These are phyloP conservation scores for Lepidochitona cinerea DNA, from an alignment of 2,888 invertebrate species.

Conservation along the genomic window DNA sequence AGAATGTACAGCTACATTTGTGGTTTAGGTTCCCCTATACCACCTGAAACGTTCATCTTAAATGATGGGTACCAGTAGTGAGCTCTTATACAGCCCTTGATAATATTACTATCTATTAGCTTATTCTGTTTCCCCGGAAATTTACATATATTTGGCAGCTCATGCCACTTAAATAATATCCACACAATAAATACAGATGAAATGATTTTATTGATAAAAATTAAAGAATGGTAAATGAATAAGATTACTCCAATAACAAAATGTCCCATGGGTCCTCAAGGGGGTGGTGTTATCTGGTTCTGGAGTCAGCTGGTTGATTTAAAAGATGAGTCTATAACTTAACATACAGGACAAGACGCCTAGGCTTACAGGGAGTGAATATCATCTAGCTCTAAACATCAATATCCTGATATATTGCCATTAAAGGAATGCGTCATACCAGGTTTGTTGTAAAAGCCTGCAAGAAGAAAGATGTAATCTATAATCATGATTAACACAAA, in stretches of 20 bases:
- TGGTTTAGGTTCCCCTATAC: too few relatives aligned
- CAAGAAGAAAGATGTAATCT: slow-evolving; percentile 4
- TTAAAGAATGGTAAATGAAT: not conserved
- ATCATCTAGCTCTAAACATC: slow-evolving; percentile 1
- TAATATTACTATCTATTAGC: too few relatives aligned
- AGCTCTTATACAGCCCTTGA: too few relatives aligned
- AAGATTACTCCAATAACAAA: not conserved
- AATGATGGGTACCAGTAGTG: too few relatives aligned
- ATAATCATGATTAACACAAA: not conserved
- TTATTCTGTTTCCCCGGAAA: too few relatives aligned
- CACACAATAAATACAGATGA: not conserved
- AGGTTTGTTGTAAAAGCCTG: not conserved
- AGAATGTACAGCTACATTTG: too few relatives aligned
- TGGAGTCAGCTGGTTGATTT: not conserved
- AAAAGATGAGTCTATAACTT: not conserved
- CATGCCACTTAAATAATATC: too few relatives aligned
- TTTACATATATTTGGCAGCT: too few relatives aligned
- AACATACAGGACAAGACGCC: not conserved
- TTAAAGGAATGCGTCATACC: slow-evolving; percentile 3
- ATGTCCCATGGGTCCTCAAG: too few relatives aligned
- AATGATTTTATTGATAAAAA: slow-evolving; percentile 3
- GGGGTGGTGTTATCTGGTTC: too few relatives aligned
- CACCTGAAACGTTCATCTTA: too few relatives aligned
- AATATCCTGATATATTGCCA: slow-evolving; percentile 3
- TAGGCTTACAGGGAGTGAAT: not conserved